These are phyloP conservation scores for Drosophila imparisetae DNA, from an alignment of 2,888 invertebrate species.

Conservation along the genomic window DNA sequence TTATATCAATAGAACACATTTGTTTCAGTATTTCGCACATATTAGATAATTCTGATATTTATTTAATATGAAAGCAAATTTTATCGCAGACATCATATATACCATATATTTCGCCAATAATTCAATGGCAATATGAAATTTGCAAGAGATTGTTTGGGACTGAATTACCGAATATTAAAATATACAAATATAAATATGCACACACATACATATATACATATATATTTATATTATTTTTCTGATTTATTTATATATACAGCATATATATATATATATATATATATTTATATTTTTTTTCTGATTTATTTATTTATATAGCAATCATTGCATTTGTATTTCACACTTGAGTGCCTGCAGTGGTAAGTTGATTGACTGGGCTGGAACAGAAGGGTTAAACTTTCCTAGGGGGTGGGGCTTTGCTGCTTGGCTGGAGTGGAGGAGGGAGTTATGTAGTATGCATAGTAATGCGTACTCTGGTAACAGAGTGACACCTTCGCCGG, in stretches of 20 bases:
- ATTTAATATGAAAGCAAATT: not conserved
- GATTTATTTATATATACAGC: too few relatives aligned
- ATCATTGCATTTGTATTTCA: slow-evolving; percentile 59
- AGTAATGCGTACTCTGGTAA: slow-evolving; percentile 35
- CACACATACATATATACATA: too few relatives aligned
- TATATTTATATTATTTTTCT: too few relatives aligned
- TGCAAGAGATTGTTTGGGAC: not conserved
- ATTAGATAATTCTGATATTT: not conserved
- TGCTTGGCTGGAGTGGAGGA: not conserved
- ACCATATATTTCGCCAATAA: not conserved
- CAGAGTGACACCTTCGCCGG: slow-evolving; percentile 57
- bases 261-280: not conserved
- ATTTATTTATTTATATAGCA: not conserved
- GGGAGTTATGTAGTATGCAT: not conserved
- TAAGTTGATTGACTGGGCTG: slow-evolving; percentile 19
- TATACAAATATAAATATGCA: too few relatives aligned
- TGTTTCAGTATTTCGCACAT: not conserved
- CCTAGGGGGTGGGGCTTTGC: too few relatives aligned
- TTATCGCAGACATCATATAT: too few relatives aligned
- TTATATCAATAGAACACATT: not conserved
- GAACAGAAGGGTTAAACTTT: not conserved
- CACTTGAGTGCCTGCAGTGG: slow-evolving; percentile 44
- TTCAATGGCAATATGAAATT: not conserved
- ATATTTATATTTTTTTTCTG: slow-evolving; percentile 22
- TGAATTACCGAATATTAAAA: not conserved